Percentiles rank a stretch among this genome's conserved stretches.
Conservation (phyloP, 2,797 vertebrate species). For the Coregonus suidteri region DNA sequence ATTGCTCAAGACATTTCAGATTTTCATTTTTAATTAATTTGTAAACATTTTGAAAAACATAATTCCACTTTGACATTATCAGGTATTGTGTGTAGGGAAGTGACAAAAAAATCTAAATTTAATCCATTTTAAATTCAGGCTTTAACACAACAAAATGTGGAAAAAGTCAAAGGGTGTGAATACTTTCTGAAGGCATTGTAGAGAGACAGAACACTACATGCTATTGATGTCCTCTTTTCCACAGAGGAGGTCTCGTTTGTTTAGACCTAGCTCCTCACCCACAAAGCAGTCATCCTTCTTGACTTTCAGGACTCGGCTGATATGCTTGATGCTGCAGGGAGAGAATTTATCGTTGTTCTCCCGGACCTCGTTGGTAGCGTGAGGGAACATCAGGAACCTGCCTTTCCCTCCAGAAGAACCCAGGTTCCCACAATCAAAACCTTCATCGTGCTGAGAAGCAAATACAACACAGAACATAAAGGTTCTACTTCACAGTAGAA, state of each 20-base stretch:
- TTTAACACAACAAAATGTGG: too few relatives aligned
- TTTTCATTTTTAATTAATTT: too few relatives aligned
- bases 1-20: too few relatives aligned
- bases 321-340: conserved; percentile 73
- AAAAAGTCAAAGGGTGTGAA: too few relatives aligned
- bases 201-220: not conserved
- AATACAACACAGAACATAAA: conserved; percentile 23
- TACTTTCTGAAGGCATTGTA: not conserved
- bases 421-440: conserved; percentile 69
- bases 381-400: conserved; percentile 83
- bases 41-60: too few relatives aligned
- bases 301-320: conserved; percentile 65
- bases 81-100: too few relatives aligned
- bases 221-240: not conserved
- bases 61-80: too few relatives aligned
- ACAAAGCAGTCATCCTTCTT: conserved; percentile 84
- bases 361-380: conserved; percentile 72
- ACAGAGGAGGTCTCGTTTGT: not conserved
- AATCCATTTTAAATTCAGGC: too few relatives aligned
- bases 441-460: conserved; percentile 78
- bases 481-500: not conserved
- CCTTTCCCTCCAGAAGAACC: conserved; percentile 68
- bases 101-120: too few relatives aligned
- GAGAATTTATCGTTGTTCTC: conserved; percentile 84
- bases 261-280: conserved; percentile 64